Base-by-base conservation (phyloP, 2,797 vertebrate genomes). In the Chiroxiphia lanceolata region DNA sequence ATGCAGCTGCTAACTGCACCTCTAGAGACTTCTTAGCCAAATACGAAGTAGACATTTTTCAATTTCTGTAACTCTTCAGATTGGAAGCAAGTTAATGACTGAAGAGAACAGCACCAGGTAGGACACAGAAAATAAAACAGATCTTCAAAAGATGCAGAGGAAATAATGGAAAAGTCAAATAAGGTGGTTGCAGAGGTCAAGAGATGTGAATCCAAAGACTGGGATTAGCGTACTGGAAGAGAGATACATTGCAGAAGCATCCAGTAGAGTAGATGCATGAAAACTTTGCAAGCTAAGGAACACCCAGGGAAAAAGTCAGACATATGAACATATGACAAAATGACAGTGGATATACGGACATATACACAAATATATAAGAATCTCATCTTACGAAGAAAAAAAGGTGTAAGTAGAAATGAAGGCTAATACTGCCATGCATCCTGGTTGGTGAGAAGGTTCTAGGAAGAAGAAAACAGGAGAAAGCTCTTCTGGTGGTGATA, bases 391-490 rank as follows among this genome's bases (percentile, higher is more conserved):
- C 40, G 18, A 72, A 69, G 22, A 53, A 78, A 67, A 67, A 90
- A 65, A 8, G 0, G 3, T 51, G 3, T 44, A 79, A 87, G 25
- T 16, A 48, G 40, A 63, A 90, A 60, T 22, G 10, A 80, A 70
- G 8, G 6, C 7, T 12, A 75, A 69, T 65, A 38, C 9, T 1
- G 0, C 20, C 40, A 33, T 29, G 21, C 3, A n/a, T 13, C 7
- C 36, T 56, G 15, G 4, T 36, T 71, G 45, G n/a, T 56, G 60
- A 67, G 36, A 74, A 74, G 34, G 11, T 17, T 83, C 51, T n/a
- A n/a, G 21, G 26, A 80, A 25, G 4, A 83, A 53, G 47, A 70
- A 84, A 92, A 81, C 3, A 40, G n/a, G 21, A 82, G 13, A 53
- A 82, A 60, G 3, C 3, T 84, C 31, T 29, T 89, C 31, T 83